Evolutionary conservation across 2,797 vertebrate genomes (phyloP).

Genomic region (Scolopax bukidnonensis): DNA sequence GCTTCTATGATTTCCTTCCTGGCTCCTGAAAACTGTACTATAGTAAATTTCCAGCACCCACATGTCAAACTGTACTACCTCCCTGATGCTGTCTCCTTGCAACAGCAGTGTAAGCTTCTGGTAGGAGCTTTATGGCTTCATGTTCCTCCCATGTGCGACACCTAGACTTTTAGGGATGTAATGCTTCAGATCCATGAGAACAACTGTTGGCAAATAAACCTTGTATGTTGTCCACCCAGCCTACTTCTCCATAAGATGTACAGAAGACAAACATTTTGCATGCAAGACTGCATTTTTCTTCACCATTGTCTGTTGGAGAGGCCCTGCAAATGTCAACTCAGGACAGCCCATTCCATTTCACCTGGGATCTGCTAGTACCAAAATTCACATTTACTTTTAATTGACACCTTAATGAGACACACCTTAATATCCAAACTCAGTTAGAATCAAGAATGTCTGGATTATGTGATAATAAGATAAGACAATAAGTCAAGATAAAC

Average conservation of each 20-base stretch:
- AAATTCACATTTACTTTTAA: neutral
- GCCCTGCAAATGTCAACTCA: neutral
- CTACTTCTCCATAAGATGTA: neutral
- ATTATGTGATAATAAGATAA: neutral
- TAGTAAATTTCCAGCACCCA: neutral
- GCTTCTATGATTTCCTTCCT: neutral
- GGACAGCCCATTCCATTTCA: neutral
- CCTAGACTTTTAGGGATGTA: neutral
- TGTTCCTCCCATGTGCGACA: neutral
- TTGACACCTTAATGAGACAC: neutral
- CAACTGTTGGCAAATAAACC: neutral
- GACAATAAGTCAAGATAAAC: neutral
- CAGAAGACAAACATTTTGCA: neutral
- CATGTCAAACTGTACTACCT: neutral
- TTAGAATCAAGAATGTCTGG: neutral
- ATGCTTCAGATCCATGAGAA: neutral
- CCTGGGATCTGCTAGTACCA: neutral
- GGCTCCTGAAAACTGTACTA: neutral
- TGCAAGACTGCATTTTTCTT: neutral
- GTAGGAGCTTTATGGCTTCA: neutral
- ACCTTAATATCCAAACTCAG: neutral
- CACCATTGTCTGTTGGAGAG: neutral
- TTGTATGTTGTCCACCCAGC: neutral
- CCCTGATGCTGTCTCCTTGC: neutral
- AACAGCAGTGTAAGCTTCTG: neutral